Base-by-base conservation (phyloP, 2,797 vertebrate species). In the Menidia menidia region DNA sequence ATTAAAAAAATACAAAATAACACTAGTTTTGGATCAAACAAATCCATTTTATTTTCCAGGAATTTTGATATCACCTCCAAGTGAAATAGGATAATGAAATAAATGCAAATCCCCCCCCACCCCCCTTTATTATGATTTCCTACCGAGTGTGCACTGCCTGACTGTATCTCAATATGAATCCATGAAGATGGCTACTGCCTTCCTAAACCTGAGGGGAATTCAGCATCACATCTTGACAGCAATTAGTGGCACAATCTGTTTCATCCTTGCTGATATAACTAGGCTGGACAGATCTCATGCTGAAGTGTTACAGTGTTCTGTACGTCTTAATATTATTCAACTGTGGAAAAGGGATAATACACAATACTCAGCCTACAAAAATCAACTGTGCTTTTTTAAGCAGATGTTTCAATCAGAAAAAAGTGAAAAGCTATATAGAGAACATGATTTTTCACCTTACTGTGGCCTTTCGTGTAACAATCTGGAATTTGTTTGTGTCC, bases 401-500 rank as follows among this genome's bases (percentile, higher is more conserved):
- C 87, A 88, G 83, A 89, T 78, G 75, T 88, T 85, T 89, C 87
- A 91, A 92, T 89, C 81, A 86, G 80, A 79, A 84, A 68, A 72
- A 64, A 48, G 71, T 65, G 44, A 55, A 72, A 71, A 64, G 47
- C 59, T 61, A 54, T 48, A 75, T 11, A 82, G 71, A 89, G 83
- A 54, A 93, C 93, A 92, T 93, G 90, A 88, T 93, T 93, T 90
- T 94, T 96, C 94, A 96, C 93, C 95, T 95, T 94, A 94, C 94
- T 94, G 97, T 98, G 97, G 97, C 96, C 97, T 98, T 97, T 93
- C 84, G 89, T 94, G 93, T 96, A 88, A 96, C 92, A 94, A 95
- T 94, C 92, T 87, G 83, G 94, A 94, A 92, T 92, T 94, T 84
- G 79, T 90, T 94, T 88, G 89, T 90, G 92, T 94, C 93, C 89